Base-by-base conservation (phyloP, 2,888 invertebrate species). In the Drosophila incognita region DNA sequence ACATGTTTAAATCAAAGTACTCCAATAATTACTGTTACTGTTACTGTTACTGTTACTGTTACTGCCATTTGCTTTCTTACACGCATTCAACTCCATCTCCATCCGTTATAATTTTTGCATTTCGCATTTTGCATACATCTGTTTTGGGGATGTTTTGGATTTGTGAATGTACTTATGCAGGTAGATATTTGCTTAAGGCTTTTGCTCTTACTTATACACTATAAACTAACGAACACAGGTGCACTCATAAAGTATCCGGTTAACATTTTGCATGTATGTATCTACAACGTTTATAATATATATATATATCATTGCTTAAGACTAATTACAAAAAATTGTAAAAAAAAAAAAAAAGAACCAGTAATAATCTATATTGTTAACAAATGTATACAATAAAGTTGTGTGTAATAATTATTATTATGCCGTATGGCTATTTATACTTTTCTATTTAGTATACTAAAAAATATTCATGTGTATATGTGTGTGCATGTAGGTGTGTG, bases 221-320 rank as follows among this genome's bases (percentile, higher is more conserved):
- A 83, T 63, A 60, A 73, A 71, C 86, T 82, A 90, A 84, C 90
- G 91, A 91, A 90, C 91, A 90, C 91, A 91, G 88, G 81, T 89
- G 82, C 90, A 91, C 79, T 83, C 81, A 81, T 79, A 83, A 83
- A 83, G 90, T 89, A 90, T 90, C 89, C 88, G 90, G 82, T 84
- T 68, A 83, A 85, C 76, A 86, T 82, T 81, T 68, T 69, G 38
- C 66, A 74, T 71, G 68, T 63, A 62, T 79, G 38, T 87, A 79
- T 78, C 71, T 65, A 80, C 76, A 80, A 70, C 40, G 15, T 42
- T 57, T n/a, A 11, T 29, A n/a, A 27, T 56, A 36, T 46, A 46
- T 62, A 56, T 27, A 5, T 27, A 18, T 57, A 31, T 58, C 51
- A 59, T 63, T 52, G 57, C 78, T 81, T 78, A 78, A 24, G 2